phyloP scores from a whole-genome alignment of 1,140 invertebrate genomes.

The Probaryconus sp. region DNA sequence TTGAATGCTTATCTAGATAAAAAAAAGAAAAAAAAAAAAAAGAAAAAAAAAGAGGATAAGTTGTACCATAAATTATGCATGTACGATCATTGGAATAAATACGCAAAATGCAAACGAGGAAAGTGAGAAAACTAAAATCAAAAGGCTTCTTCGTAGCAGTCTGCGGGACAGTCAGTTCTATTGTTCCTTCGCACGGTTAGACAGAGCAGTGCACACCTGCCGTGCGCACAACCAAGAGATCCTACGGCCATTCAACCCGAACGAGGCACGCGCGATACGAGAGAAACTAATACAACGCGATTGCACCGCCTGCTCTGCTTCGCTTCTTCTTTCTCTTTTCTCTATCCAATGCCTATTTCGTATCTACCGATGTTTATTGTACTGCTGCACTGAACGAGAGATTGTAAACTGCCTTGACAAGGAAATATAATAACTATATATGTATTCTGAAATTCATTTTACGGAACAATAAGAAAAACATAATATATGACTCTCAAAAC shows the following conservation, averaged over 20 bases:
- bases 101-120: slow-evolving; percentile 1
- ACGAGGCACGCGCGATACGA: slow-evolving; percentile 17
- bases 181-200: slow-evolving; percentile 33
- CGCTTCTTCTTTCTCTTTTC: slow-evolving; percentile 5
- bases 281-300: slow-evolving; percentile 9
- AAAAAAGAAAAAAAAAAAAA: too few species aligned
- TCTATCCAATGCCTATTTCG: slow-evolving; percentile 16
- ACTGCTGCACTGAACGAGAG: slow-evolving; percentile 6
- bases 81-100: not conserved
- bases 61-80: not conserved
- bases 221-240: slow-evolving; percentile 41
- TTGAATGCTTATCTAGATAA: too few species aligned
- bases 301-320: not conserved
- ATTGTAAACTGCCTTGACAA: slow-evolving; percentile 4
- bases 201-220: slow-evolving; percentile 50
- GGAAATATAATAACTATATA: slow-evolving; percentile 6
- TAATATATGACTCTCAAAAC: not conserved
- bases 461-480: not conserved
- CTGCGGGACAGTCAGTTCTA: slow-evolving; percentile 20
- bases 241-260: slow-evolving; percentile 54
- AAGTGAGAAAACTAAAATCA: slow-evolving; percentile 19
- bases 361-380: slow-evolving; percentile 15
- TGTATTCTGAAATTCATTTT: not conserved
- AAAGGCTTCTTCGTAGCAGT: slow-evolving; percentile 6
- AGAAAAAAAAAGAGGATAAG: too few species aligned